These are phyloP conservation scores for Platypus cylindrus DNA, from an alignment of 2,888 invertebrate species.

Conservation along the genomic window DNA sequence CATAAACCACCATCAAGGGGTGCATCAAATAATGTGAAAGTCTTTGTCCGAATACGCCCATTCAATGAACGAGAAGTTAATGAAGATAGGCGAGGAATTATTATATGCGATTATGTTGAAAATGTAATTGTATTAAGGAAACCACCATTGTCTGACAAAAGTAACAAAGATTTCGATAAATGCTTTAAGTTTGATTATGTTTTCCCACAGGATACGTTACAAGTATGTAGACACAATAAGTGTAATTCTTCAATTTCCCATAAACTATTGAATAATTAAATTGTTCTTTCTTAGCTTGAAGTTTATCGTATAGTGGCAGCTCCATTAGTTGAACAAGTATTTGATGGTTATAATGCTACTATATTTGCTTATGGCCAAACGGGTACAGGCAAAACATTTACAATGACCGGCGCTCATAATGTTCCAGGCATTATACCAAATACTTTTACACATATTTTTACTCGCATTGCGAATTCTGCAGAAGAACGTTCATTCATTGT, in stretches of 20 bases:
- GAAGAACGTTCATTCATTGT: conserved; percentile 62
- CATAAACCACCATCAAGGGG: too few species aligned
- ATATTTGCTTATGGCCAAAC: conserved; percentile 86
- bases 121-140: conserved; percentile 67
- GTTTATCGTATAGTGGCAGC: conserved; percentile 92
- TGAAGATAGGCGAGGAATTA: conserved; percentile 57
- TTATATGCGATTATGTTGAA: conserved; percentile 64
- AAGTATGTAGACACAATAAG: conserved; percentile 41
- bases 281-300: conserved; percentile 64
- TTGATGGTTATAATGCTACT: conserved; percentile 93
- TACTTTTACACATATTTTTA: conserved; percentile 97
- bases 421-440: conserved; percentile 96
- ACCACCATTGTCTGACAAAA: conserved; percentile 55
- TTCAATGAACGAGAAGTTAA: conserved; percentile 74
- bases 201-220: conserved; percentile 73
- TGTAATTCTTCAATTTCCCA: too few species aligned
- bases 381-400: conserved; percentile 97
- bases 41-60: conserved; percentile 90
- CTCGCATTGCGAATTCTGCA: conserved; percentile 92
- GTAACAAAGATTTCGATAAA: conserved; percentile 36
- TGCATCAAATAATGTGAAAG: conserved; percentile 88
- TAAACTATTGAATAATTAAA: too few species aligned
- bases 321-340: conserved; percentile 92
- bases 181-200: conserved; percentile 92
- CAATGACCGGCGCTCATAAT: conserved; percentile 88